Percentiles rank a stretch among this genome's conserved stretches.
Evolutionary conservation across 30 jellyfish, hydroid and myxozoan genomes (phyloP).

Genomic region (Nemopilema nomurai): DNA sequence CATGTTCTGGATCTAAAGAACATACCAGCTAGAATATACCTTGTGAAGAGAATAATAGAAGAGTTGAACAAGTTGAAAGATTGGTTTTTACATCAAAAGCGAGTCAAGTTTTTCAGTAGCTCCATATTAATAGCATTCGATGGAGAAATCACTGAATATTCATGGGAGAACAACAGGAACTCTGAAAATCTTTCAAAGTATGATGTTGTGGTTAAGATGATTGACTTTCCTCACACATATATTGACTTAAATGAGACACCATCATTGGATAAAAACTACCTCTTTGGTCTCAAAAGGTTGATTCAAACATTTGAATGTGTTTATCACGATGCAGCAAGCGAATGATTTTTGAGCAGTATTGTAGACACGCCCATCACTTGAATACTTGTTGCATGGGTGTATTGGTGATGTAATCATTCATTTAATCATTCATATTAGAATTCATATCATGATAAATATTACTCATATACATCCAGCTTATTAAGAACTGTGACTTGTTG

Average conservation of each 20-base stretch:
- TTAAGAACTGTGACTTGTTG: too few species aligned
- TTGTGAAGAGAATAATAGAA: conserved; percentile 25
- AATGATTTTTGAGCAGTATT: background rate
- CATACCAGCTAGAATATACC: conserved; percentile 41
- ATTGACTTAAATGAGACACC: conserved; percentile 22
- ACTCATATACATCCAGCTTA: too few species aligned
- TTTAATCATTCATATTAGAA: too few species aligned
- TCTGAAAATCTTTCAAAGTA: background rate
- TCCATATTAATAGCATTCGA: conserved; percentile 54
- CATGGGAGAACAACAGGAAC: background rate
- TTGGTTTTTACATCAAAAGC: conserved; percentile 50
- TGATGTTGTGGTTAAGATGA: conserved; percentile 54
- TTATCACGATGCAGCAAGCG: background rate
- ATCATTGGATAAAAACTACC: conserved; percentile 37
- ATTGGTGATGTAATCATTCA: too few species aligned
- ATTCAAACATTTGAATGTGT: conserved; percentile 28
- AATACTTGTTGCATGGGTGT: too few species aligned
- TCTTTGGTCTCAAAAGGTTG: conserved; percentile 44
- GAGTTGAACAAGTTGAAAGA: conserved; percentile 7
- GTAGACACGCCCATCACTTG: background rate
- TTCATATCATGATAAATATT: too few species aligned
- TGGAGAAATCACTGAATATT: conserved; percentile 18
- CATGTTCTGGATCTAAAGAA: conserved; percentile 34
- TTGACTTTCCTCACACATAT: conserved; percentile 66
- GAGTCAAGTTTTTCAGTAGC: conserved; percentile 54